Evolutionary conservation across 2,113 vertebrate species (phyloP), one percentile per base, ranked within the genome.

Genomic region (Panurus biarmicus): DNA sequence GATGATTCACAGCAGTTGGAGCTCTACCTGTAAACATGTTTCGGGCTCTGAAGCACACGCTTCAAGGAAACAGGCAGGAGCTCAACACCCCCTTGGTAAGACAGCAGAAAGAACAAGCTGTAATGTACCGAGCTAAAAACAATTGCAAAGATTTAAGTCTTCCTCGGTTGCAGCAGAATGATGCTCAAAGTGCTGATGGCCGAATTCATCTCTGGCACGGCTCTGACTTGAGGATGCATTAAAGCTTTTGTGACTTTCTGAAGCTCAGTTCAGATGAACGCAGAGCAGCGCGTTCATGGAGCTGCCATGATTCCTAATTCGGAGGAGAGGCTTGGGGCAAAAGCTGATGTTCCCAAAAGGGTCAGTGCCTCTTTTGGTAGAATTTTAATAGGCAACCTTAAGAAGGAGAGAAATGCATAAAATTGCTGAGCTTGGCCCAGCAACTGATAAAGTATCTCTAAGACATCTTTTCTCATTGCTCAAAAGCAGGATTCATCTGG

Each of bases 51-150:
- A 87, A 87, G 85, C 67, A 51, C 67, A 22, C 9, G 12, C 85
- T 91, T 90, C 57, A 92, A 38, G 84, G 84, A 74, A 60, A 45
- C 2, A 29, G 84, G 83, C 83, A 89, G 42, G 86, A 92, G 14
- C 84, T 91, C 50, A 35, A 44, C 76, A 90, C 40, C 35, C 62
- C 42, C 54, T 44, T 66, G 62, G 73, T 89, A 79, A 48, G 77
- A n/a, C 1, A 73, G 67, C 74, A 91, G 93, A 83, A 94, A 84
- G 94, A 89, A 91, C 91, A 70, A 85, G 81, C 78, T 83, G 67
- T 62, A 93, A 82, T 3, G 1, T 79, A 66, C 78, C 36, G 87
- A 89, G 75, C 85, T 95, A 93, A 96, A 96, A 95, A 94, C 93
- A 92, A 70, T 82, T 51, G 56, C 44, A 50, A 48, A 50, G 71